These are phyloP conservation scores for Drosophila bipectinata DNA, from an alignment of 1,140 invertebrate species.

Conservation along the genomic window DNA sequence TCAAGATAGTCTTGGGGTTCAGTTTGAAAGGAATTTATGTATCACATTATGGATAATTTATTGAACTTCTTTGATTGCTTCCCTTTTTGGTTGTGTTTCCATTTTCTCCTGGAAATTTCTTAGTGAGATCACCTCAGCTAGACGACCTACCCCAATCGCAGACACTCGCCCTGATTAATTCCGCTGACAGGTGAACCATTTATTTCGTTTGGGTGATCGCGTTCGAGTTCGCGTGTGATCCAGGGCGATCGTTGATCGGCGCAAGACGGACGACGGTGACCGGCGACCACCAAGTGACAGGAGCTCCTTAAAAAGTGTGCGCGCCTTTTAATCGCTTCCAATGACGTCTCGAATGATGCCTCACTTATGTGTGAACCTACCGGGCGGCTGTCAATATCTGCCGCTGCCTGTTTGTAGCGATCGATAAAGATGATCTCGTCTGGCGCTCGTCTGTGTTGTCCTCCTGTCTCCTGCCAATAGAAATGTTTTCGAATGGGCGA, in stretches of 20 bases:
- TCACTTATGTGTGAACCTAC: constrained; percentile 82
- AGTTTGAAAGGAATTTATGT: no score
- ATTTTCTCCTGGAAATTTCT: background rate
- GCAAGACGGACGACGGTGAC: constrained; percentile 28
- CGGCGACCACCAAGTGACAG: constrained; percentile 67
- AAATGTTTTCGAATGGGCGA: constrained; percentile 56
- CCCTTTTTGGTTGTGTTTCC: background rate
- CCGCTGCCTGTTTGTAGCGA: constrained; percentile 69
- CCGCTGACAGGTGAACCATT: constrained; percentile 63
- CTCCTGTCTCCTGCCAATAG: constrained; percentile 55
- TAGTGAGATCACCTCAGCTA: background rate
- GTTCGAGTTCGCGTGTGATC: constrained; percentile 22
- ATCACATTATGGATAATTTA: no score
- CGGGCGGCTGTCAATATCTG: constrained; percentile 76
- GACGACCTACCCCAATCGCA: constrained; percentile 3
- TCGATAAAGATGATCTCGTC: constrained; percentile 73
- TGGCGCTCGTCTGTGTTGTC: background rate
- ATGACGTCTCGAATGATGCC: constrained; percentile 78
- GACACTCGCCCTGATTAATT: constrained; percentile 35
- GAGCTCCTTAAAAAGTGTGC: constrained; percentile 63
- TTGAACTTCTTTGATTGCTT: no score
- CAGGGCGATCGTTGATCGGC: constrained; percentile 18
- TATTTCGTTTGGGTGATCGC: constrained; percentile 27
- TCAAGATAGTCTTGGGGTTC: no score
- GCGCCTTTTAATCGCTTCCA: constrained; percentile 75